Percentiles rank a stretch among this genome's conserved stretches.
Evolutionary conservation across 1,140 invertebrate genomes (phyloP).

Genomic region (Lepidostoma basale): DNA sequence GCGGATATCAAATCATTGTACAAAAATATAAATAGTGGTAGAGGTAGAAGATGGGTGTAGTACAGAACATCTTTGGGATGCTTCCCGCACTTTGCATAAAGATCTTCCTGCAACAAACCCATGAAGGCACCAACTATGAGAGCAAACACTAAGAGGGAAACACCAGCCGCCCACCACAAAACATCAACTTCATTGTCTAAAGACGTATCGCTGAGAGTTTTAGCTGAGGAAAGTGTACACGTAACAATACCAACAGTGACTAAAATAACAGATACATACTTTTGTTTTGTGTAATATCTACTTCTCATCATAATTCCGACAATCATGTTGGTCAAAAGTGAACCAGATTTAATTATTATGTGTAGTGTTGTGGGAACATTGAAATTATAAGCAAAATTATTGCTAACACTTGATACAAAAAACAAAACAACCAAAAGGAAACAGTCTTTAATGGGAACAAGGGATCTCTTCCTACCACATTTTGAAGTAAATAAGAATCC

Average conservation of each 20-base stretch:
- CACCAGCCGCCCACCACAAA: conserved; percentile 32
- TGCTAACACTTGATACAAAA: conserved; percentile 38
- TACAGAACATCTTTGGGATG: conserved; percentile 39
- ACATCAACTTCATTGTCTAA: conserved; percentile 3
- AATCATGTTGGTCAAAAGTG: conserved; percentile 37
- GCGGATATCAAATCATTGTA: conserved; percentile 32
- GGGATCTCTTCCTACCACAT: conserved; percentile 33
- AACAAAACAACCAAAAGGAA: conserved; percentile 31
- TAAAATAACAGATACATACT: conserved; percentile 33
- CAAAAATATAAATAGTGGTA: conserved; percentile 40
- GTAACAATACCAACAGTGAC: conserved; percentile 37
- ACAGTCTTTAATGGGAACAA: conserved; percentile 38
- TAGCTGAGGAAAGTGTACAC: conserved; percentile 37
- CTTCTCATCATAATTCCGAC: conserved; percentile 32
- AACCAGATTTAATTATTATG: conserved; percentile 45
- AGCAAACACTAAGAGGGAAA: conserved; percentile 28
- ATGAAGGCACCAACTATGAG: conserved; percentile 36
- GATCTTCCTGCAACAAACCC: conserved; percentile 40
- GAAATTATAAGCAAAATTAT: conserved; percentile 43
- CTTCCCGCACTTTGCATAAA: conserved; percentile 37
- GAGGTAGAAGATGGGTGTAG: conserved; percentile 38
- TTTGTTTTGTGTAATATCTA: conserved; percentile 25
- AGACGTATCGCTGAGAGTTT: background rate
- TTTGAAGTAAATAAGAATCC: conserved; percentile 39
- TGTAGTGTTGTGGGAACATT: conserved; percentile 40